phyloP scores from a whole-genome alignment of 2,113 vertebrate species.

The Xenus cinereus region DNA sequence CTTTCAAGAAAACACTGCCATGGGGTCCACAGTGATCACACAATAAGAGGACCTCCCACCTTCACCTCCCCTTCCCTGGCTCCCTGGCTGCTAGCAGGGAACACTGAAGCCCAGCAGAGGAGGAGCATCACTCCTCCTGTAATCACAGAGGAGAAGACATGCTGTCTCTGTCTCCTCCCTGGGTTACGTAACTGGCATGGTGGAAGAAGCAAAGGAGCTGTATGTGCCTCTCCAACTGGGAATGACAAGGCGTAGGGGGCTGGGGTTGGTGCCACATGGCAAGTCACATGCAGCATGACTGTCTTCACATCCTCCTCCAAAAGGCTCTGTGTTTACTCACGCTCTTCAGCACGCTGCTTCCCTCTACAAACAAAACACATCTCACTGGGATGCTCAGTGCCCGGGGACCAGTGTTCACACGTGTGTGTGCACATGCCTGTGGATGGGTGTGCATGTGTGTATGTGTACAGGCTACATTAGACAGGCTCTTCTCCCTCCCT shows the following conservation, averaged over 20 bases:
- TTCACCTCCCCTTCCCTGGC: neutral
- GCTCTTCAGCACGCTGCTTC: neutral
- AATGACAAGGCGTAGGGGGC: neutral
- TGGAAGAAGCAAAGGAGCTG: neutral
- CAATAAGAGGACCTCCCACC: neutral
- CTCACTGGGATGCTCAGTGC: accelerated
- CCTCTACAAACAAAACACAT: neutral
- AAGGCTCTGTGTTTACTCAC: neutral
- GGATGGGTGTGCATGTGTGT: neutral
- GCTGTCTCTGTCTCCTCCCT: neutral
- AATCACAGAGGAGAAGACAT: neutral
- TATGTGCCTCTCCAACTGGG: neutral
- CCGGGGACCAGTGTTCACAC: neutral
- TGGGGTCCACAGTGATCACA: neutral
- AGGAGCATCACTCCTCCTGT: neutral
- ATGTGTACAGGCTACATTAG: neutral
- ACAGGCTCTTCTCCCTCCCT: neutral
- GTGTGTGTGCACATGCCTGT: neutral
- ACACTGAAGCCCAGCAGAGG: neutral
- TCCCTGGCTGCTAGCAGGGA: neutral
- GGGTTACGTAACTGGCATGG: neutral
- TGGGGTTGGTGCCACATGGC: neutral
- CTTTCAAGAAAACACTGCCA: neutral
- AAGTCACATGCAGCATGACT: neutral
- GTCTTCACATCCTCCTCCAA: neutral